Conservation (phyloP, 1,140 invertebrate genomes). For the Nasonia giraulti region DNA sequence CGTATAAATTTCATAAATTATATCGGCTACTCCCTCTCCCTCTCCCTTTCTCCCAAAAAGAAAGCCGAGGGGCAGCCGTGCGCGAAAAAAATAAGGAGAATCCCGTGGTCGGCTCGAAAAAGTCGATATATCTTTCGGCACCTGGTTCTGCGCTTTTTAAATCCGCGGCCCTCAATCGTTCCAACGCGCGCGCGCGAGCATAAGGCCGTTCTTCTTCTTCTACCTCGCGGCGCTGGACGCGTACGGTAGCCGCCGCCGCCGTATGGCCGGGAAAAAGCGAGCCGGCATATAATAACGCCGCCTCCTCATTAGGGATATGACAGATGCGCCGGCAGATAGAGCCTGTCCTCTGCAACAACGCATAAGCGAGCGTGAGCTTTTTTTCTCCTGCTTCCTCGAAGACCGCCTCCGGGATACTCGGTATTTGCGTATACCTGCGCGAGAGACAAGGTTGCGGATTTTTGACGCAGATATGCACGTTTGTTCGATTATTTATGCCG, state of each 20-base stretch:
- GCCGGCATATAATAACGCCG: slow-evolving; percentile 56
- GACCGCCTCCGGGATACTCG: too few species aligned
- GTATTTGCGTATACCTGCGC: too few species aligned
- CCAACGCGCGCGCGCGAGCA: background rate
- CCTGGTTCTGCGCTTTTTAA: slow-evolving; percentile 46
- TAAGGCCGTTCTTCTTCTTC: slow-evolving; percentile 10
- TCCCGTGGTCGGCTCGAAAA: background rate
- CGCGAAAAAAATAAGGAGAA: slow-evolving; percentile 2
- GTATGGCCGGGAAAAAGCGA: background rate
- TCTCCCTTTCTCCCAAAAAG: background rate
- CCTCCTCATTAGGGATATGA: slow-evolving; percentile 66
- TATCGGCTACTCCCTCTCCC: slow-evolving; percentile 18
- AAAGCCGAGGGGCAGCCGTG: background rate
- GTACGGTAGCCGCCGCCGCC: slow-evolving; percentile 19
- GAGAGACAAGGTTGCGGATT: background rate
- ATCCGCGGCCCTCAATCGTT: slow-evolving; percentile 38
- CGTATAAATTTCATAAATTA: slow-evolving; percentile 55
- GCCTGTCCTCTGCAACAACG: background rate
- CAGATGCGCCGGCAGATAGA: slow-evolving; percentile 59
- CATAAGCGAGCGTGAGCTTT: background rate
- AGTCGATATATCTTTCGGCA: slow-evolving; percentile 54
- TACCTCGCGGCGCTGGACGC: background rate
- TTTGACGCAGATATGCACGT: slow-evolving; percentile 1
- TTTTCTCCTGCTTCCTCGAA: background rate
- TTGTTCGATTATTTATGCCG: background rate